Evolutionary conservation across 2,888 invertebrate species (phyloP).

Genomic region (Brassicogethes aeneus): DNA sequence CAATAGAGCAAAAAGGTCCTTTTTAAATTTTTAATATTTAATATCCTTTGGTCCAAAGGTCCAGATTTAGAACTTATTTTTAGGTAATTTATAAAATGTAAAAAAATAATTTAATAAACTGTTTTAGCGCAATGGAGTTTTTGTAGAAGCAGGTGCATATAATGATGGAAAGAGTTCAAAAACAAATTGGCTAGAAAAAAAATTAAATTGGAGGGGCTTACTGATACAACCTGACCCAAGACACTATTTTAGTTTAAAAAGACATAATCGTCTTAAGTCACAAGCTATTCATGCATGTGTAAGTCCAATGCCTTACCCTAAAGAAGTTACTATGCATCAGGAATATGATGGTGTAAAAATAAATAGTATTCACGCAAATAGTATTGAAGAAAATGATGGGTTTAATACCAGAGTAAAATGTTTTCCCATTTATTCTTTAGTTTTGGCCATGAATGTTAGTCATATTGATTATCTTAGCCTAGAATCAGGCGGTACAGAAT

Average conservation of each 20-base stretch:
- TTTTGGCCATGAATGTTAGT: constrained; percentile 66
- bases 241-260: constrained; percentile 60
- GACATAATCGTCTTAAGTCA: constrained; percentile 49
- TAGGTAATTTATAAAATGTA: too few species aligned
- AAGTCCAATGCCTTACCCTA: constrained; percentile 65
- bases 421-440: constrained; percentile 73
- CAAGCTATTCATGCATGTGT: constrained; percentile 70
- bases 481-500: constrained; percentile 47
- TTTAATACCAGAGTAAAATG: constrained; percentile 72
- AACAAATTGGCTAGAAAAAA: constrained; percentile 62
- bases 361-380: constrained; percentile 45
- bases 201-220: constrained; percentile 65
- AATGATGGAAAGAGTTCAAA: constrained; percentile 51
- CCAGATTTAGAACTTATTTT: too few species aligned
- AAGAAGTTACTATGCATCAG: constrained; percentile 51
- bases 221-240: constrained; percentile 67
- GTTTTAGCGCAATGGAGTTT: constrained; percentile 57
- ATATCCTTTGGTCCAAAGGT: too few species aligned
- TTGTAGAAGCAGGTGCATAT: constrained; percentile 59
- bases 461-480: constrained; percentile 63
- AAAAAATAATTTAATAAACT: too few species aligned
- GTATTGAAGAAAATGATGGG: constrained; percentile 47
- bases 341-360: constrained; percentile 40
- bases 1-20: too few species aligned
- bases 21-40: too few species aligned